These are phyloP conservation scores for Hymenochirus boettgeri DNA, from an alignment of 2,113 vertebrate species.

Conservation along the genomic window DNA sequence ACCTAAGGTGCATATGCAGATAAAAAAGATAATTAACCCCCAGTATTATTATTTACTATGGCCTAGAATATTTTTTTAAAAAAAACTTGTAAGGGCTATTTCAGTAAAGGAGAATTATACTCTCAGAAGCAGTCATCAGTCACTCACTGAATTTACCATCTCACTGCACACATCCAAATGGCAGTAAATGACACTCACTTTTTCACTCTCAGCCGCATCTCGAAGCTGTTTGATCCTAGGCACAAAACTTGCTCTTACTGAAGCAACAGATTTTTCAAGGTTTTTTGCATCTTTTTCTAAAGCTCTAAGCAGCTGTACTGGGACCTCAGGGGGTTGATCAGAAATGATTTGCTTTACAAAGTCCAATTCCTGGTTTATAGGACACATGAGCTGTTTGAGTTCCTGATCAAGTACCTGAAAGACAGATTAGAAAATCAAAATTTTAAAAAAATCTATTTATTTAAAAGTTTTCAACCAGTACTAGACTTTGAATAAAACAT, in stretches of 20 bases:
- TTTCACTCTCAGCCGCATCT: constrained; percentile 58
- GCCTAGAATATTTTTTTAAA: too few species aligned
- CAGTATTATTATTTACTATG: too few species aligned
- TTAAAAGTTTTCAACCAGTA: too few species aligned
- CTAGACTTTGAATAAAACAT: too few species aligned
- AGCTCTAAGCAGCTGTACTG: constrained; percentile 79
- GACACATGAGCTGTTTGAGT: constrained; percentile 71
- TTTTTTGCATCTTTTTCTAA: constrained; percentile 87
- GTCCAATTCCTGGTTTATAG: constrained; percentile 71
- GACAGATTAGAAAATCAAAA: too few species aligned
- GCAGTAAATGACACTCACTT: constrained; percentile 60
- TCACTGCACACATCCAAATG: rapidly evolving
- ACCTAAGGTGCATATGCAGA: too few species aligned
- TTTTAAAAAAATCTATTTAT: too few species aligned
- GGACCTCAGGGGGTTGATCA: constrained; percentile 73
- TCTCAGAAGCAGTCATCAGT: too few species aligned
- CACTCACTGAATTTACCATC: too few species aligned
- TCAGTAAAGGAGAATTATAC: too few species aligned
- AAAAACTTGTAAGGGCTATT: too few species aligned
- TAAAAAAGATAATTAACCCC: too few species aligned
- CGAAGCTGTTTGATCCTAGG: constrained; percentile 66
- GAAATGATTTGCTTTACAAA: constrained; percentile 59
- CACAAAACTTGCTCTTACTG: constrained; percentile 62
- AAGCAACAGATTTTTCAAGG: constrained; percentile 75
- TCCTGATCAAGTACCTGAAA: constrained; percentile 76